phyloP scores from a whole-genome alignment of 2,113 vertebrate species.

The Menidia beryllina region DNA sequence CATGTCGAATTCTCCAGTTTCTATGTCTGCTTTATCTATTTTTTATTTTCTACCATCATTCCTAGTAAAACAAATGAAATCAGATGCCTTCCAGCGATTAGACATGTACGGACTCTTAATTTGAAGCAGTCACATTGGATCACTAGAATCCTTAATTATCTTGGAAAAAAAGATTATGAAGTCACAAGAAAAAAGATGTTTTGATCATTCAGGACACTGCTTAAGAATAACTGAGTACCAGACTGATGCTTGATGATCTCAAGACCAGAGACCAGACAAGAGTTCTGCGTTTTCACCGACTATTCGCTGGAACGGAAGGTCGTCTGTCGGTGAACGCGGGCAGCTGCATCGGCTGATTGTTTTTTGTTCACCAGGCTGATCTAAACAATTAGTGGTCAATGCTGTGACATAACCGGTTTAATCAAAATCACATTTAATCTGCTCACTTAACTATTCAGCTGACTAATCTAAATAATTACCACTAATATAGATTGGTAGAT shows the following conservation, averaged over 20 bases:
- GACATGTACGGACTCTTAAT: neutral
- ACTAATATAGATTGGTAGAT: neutral
- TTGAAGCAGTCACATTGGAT: neutral
- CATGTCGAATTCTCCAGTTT: neutral
- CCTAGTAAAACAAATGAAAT: conserved; percentile 10
- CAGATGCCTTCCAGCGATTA: neutral
- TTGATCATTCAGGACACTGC: conserved; percentile 1
- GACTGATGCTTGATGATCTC: neutral
- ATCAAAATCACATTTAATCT: neutral
- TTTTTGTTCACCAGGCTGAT: neutral
- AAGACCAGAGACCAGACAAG: neutral
- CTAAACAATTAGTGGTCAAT: too few relatives aligned
- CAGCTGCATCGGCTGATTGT: too few relatives aligned
- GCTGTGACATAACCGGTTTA: neutral
- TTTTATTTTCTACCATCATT: neutral
- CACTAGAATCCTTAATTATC: conserved; percentile 7
- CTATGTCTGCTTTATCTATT: neutral
- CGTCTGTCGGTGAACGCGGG: neutral
- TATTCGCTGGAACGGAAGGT: neutral
- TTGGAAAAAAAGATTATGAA: neutral
- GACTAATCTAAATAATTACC: neutral
- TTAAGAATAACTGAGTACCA: neutral
- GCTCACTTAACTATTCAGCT: neutral
- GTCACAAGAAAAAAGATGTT: neutral
- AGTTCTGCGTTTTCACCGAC: neutral